phyloP scores from a whole-genome alignment of 1,140 invertebrate species.

The Bemisia tabaci region DNA sequence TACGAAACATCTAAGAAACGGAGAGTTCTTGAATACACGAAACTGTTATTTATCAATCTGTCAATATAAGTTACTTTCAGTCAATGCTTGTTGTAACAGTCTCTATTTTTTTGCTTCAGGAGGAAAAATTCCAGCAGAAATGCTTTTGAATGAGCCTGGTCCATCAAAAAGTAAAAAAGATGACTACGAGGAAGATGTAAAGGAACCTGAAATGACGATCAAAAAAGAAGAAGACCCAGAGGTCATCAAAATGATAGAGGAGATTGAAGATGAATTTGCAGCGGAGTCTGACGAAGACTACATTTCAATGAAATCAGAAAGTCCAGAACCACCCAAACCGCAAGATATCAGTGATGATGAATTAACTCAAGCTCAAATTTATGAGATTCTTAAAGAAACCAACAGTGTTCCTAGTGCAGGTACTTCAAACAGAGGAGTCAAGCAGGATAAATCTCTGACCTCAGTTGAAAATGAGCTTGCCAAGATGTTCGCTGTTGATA shows the following conservation, averaged over 20 bases:
- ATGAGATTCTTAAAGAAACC: not conserved
- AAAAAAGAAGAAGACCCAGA: not conserved
- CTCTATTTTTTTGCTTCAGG: not conserved
- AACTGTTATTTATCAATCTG: too few species aligned
- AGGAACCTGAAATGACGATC: not conserved
- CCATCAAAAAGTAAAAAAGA: not conserved
- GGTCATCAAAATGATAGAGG: not conserved
- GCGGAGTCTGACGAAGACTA: not conserved
- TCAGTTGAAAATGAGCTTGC: not conserved
- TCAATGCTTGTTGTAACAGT: not conserved
- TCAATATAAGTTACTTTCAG: too few species aligned
- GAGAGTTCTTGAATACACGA: too few species aligned
- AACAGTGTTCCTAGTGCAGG: not conserved
- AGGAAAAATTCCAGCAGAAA: not conserved
- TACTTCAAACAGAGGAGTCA: not conserved
- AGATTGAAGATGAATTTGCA: not conserved
- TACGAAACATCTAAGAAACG: too few species aligned
- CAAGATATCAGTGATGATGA: not conserved
- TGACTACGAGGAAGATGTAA: not conserved
- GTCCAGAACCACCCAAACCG: not conserved
- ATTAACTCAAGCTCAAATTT: conserved; percentile 1
- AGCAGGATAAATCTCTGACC: not conserved
- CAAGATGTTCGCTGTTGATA: not conserved
- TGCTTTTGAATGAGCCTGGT: not conserved
- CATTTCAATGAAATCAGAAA: conserved; percentile 1